These are phyloP conservation scores for Pseudococcus viburni DNA, from an alignment of 2,888 invertebrate species.

Conservation along the genomic window DNA sequence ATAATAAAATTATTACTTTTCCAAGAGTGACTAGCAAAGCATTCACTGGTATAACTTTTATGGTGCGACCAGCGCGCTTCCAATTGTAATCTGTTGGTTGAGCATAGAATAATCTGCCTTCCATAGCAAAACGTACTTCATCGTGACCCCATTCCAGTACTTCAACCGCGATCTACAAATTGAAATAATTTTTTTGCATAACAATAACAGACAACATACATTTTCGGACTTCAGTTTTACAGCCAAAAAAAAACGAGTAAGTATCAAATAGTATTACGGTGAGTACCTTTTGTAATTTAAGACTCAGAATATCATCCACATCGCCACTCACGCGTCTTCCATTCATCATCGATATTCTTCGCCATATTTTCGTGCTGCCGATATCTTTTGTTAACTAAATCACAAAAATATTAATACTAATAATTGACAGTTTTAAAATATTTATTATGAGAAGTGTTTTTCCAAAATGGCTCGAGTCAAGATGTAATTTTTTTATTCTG, in stretches of 20 bases:
- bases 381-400: slow-evolving; percentile 86
- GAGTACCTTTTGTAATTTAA: slow-evolving; percentile 83
- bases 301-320: slow-evolving; percentile 80
- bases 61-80: slow-evolving; percentile 86
- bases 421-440: no score
- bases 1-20: slow-evolving; percentile 77
- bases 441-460: neutral
- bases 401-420: neutral
- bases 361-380: slow-evolving; percentile 89
- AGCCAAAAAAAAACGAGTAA: no score
- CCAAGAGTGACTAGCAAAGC: slow-evolving; percentile 92
- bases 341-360: slow-evolving; percentile 85
- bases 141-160: slow-evolving; percentile 95
- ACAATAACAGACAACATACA: no score
- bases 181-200: neutral
- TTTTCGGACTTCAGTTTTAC: no score
- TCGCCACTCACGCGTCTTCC: slow-evolving; percentile 78
- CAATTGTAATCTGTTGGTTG: slow-evolving; percentile 93
- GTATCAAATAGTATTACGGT: no score
- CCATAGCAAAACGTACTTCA: slow-evolving; percentile 91
- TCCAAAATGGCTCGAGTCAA: no score
- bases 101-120: slow-evolving; percentile 89
- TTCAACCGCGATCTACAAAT: slow-evolving; percentile 85
- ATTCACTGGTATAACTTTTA: slow-evolving; percentile 89
- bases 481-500: no score